These are phyloP conservation scores for Silurus meridionalis DNA, from an alignment of 2,113 vertebrate genomes.

Conservation along the genomic window DNA sequence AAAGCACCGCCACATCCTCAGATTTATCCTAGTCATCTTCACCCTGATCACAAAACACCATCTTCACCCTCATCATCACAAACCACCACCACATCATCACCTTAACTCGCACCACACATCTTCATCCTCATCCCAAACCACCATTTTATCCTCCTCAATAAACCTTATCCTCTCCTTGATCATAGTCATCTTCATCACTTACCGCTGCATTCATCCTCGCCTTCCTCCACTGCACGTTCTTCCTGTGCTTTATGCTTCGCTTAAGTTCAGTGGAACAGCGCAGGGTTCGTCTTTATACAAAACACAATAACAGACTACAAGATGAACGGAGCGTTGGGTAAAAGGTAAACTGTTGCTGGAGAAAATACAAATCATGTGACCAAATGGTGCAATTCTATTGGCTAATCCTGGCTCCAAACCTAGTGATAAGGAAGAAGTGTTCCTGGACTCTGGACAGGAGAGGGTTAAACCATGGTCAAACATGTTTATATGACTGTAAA, in stretches of 20 bases:
- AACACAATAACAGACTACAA: not conserved
- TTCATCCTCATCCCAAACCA: too few species aligned
- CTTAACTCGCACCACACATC: too few species aligned
- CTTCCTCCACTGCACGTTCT: too few species aligned
- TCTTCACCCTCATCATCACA: too few species aligned
- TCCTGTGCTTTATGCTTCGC: too few species aligned
- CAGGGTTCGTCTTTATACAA: not conserved
- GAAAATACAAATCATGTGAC: not conserved
- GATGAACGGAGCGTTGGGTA: not conserved
- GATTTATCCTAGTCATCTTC: too few species aligned
- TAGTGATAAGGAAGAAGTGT: not conserved
- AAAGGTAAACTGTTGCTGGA: not conserved
- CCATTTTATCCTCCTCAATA: too few species aligned
- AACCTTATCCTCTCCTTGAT: too few species aligned
- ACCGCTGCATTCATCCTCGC: too few species aligned
- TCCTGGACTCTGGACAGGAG: not conserved
- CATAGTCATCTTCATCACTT: not conserved
- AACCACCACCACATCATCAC: too few species aligned
- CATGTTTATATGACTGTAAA: not conserved
- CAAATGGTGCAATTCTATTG: not conserved
- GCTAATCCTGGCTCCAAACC: not conserved
- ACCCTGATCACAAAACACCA: too few species aligned
- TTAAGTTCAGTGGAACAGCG: not conserved
- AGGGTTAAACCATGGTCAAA: not conserved
- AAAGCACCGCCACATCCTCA: too few species aligned